Evolutionary conservation across 1,140 invertebrate genomes (phyloP), one percentile per base, ranked within the genome.

Genomic region (Meloidogyne floridensis): DNA sequence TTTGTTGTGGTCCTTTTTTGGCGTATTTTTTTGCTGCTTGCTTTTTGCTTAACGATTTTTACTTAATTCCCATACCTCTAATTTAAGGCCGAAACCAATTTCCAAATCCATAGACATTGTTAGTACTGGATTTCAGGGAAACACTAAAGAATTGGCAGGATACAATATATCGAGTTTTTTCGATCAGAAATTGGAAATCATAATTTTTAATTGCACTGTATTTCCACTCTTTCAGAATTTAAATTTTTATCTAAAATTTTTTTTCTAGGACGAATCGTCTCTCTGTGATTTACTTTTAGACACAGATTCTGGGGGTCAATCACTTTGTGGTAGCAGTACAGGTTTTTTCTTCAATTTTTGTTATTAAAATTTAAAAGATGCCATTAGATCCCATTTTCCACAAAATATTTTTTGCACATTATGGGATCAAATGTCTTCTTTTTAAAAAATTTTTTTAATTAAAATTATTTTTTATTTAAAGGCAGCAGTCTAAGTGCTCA

Each of bases 191-290:
- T 32, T 32, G 32, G 32, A 32, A 32, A 32, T 32, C 32, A 32
- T 32, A 32, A 32, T 32, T 32, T 32, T 32, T 32, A 32, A 32
- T 32, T 32, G 32, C 32, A 32, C 51, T 53, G 6, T n/a, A 43
- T 6, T 15, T 75, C n/a, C 4, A 5, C 18, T 18, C n/a, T 75
- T 32, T 75, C n/a, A 47, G 7, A 53, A 11, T 75, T 75, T 43
- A 32, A 65, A 65, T 13, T 18, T 83, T 7, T 82, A 0, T 32
- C 32, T 32, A 32, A 32, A 32, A 32, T 59, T n/a, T 7, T 75
- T 32, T 70, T 83, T 86, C 53, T 54, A 84, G 83, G 84, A 84
- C 20, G 84, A 84, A 20, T 73, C 79, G 8, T 86, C 84, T 10
- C 69, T 86, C 42, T 84, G 84, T 54, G 84, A 84, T 69, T 51